Base-by-base conservation (phyloP, 1,140 invertebrate species). In the Polypedilum pembai region DNA sequence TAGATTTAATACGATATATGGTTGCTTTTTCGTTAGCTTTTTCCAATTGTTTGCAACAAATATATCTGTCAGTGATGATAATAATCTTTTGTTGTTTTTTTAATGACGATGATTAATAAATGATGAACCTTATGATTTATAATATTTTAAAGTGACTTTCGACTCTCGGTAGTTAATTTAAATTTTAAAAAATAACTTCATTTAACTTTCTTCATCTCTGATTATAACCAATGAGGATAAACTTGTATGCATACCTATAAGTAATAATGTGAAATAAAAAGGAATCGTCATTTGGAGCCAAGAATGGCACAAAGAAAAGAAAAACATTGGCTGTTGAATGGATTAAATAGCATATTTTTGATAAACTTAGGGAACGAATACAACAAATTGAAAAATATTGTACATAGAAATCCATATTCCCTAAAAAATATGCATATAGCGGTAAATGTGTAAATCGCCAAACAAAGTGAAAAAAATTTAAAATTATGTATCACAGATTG, bases 291-390 rank as follows among this genome's bases (percentile, higher is more conserved):
- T 56, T 56, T 56, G 45, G 12, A 56, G 45, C 45, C 45, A 56
- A 56, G 0, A 69, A 21, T 69, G 65, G 65, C 65, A 21, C 65
- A 69, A 69, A 56, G 45, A 45, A 45, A 45, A 41, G 10, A 69
- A 69, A 69, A 69, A 10, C 65, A 18, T 69, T 69, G 65, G 65
- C 65, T 69, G 65, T 69, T 69, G 20, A 69, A 69, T 69, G 65
- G 65, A 69, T 18, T 20, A 69, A 69, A 56, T 56, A 56, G 17
- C 65, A 18, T 69, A 69, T 69, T 69, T 69, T 69, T 69, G 65
- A 69, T 69, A 69, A 69, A 69, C 8, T 69, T 69, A 69, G 65
- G 65, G 65, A 69, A 69, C 20, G 65, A 69, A 56, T 69, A 69
- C 20, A 69, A 18, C 18, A 18, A 66, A 66, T 2, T 18, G 4